Conservation (phyloP, 2,797 vertebrate genomes). For the Channallabes apus region DNA sequence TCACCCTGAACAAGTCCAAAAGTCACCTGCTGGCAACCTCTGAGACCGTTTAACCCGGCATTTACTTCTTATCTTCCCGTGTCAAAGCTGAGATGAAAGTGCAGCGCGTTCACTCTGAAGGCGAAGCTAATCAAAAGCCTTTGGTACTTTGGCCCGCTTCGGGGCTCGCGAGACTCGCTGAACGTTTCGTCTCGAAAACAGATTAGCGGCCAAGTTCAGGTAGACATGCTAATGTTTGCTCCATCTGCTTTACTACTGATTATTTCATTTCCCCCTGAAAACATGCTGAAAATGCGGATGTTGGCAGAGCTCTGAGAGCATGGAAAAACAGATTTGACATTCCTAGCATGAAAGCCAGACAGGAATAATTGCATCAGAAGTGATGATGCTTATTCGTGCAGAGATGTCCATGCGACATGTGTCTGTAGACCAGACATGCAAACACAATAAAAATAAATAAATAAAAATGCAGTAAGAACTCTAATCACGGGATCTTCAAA, state of each 20-base stretch:
- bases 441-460: neutral
- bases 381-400: slow-evolving; percentile 14
- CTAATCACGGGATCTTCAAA: neutral
- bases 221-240: slow-evolving; percentile 37
- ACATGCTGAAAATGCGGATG: slow-evolving; percentile 23
- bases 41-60: neutral
- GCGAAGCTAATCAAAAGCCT: slow-evolving; percentile 25
- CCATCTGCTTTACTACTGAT: slow-evolving; percentile 41
- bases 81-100: slow-evolving; percentile 28
- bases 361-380: slow-evolving; percentile 7
- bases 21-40: neutral
- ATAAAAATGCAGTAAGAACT: neutral
- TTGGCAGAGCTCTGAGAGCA: slow-evolving; percentile 12
- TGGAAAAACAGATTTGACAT: slow-evolving; percentile 28
- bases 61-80: slow-evolving; percentile 12
- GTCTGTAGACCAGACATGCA: neutral
- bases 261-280: neutral
- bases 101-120: slow-evolving; percentile 23
- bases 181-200: slow-evolving; percentile 35
- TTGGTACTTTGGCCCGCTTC: slow-evolving; percentile 15
- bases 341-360: slow-evolving; percentile 19
- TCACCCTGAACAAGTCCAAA: slow-evolving; percentile 25
- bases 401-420: neutral
- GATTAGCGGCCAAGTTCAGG: slow-evolving; percentile 36
- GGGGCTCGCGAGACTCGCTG: slow-evolving; percentile 4